A percentile compares a stretch with the other conserved stretches of the same genome.
phyloP scores from a whole-genome alignment of 2,888 invertebrate genomes.

The Urechis unicinctus region DNA sequence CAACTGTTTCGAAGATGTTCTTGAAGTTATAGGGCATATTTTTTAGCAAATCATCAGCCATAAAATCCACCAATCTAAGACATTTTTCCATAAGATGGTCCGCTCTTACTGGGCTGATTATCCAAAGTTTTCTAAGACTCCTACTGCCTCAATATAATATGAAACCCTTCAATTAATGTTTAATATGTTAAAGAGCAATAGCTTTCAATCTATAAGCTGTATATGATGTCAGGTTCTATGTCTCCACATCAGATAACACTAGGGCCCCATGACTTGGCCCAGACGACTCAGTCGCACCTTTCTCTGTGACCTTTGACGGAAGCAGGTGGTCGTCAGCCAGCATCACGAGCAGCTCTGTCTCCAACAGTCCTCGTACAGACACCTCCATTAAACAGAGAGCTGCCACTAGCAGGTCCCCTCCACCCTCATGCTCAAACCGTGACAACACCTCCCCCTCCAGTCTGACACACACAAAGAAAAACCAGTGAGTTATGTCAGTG shows the following conservation, averaged over 20 bases:
- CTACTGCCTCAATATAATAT: too few species aligned
- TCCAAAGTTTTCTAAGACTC: too few species aligned
- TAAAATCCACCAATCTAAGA: too few species aligned
- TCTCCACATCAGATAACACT: background rate
- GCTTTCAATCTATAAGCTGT: too few species aligned
- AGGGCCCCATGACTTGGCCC: background rate
- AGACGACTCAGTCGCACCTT: constrained; percentile 3
- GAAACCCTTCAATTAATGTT: too few species aligned
- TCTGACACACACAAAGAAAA: constrained; percentile 20
- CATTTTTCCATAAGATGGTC: too few species aligned
- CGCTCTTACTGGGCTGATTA: too few species aligned
- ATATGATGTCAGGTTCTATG: too few species aligned
- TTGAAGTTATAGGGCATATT: too few species aligned
- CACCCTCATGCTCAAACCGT: constrained; percentile 35
- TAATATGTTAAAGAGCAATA: background rate
- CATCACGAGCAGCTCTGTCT: constrained; percentile 37
- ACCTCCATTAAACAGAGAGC: constrained; percentile 45
- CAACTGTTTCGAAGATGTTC: too few species aligned
- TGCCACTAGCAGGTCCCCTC: constrained; percentile 39
- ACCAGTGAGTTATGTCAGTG: background rate
- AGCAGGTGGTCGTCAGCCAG: constrained; percentile 34
- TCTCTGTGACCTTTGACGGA: constrained; percentile 25
- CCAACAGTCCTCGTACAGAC: constrained; percentile 41
- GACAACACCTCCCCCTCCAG: constrained; percentile 35
- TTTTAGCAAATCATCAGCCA: too few species aligned